Conservation (phyloP, 1,140 invertebrate species). For the Cyphomyrmex costatus region DNA sequence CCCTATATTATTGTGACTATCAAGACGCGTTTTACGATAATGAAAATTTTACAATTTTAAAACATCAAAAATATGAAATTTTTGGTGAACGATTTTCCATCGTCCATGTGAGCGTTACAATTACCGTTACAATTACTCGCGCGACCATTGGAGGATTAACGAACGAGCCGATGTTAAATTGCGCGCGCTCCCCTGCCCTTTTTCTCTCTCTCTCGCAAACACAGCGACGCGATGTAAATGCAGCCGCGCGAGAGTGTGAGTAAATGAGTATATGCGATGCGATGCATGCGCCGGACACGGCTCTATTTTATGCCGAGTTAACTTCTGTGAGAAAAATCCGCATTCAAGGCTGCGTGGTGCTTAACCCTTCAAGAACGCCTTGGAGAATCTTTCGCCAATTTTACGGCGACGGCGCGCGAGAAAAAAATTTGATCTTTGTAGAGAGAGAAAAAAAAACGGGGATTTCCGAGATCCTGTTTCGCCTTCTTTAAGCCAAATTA, state of each 20-base stretch:
- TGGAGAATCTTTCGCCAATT: constrained; percentile 48
- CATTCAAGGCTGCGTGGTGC: constrained; percentile 52
- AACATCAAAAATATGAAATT: constrained; percentile 2
- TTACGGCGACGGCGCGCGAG: constrained; percentile 24
- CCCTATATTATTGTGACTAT: not conserved
- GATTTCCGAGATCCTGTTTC: constrained; percentile 19
- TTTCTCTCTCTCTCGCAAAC: constrained; percentile 67
- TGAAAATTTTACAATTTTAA: not conserved
- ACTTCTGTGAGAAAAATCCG: constrained; percentile 64
- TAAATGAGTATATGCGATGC: constrained; percentile 58
- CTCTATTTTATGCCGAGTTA: constrained; percentile 65
- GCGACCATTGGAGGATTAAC: constrained; percentile 64
- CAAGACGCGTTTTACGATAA: not conserved
- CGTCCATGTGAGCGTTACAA: constrained; percentile 15
- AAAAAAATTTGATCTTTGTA: constrained; percentile 46
- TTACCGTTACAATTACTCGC: constrained; percentile 48
- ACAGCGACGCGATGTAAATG: constrained; percentile 67
- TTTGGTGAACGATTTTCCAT: constrained; percentile 5
- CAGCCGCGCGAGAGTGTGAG: constrained; percentile 41
- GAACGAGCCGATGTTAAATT: constrained; percentile 74
- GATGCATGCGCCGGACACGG: constrained; percentile 59
- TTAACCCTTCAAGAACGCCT: constrained; percentile 49
- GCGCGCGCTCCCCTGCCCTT: constrained; percentile 51
- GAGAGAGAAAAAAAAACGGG: not conserved
- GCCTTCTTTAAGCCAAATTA: constrained; percentile 15